Evolutionary conservation across 2,113 vertebrate genomes (phyloP).

Genomic region (Serinus canaria): DNA sequence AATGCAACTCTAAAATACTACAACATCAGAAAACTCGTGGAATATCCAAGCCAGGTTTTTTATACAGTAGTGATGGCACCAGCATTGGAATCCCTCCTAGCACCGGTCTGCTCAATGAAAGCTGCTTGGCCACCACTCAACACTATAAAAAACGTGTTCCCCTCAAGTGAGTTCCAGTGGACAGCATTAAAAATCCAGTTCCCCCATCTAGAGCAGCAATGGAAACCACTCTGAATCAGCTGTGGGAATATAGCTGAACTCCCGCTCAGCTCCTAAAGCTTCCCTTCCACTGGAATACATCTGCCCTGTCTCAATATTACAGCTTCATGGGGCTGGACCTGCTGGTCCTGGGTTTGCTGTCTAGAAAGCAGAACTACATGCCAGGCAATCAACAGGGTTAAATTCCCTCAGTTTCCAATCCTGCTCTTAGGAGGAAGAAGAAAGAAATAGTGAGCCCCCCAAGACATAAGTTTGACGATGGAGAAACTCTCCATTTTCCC

Average conservation of each 20-base stretch:
- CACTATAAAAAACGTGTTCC: rapidly evolving
- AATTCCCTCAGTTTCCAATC: background rate
- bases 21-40: background rate
- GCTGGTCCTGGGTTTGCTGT: background rate
- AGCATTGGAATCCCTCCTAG: background rate
- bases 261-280: background rate
- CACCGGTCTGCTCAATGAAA: background rate
- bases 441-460: background rate
- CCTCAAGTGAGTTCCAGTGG: background rate
- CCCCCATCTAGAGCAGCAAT: background rate
- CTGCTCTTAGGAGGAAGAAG: background rate
- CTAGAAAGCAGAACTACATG: background rate
- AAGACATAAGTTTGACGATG: rapidly evolving
- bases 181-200: background rate
- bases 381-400: rapidly evolving
- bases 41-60: background rate
- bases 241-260: background rate
- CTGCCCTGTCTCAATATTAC: background rate
- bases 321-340: background rate
- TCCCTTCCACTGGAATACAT: background rate
- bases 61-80: background rate
- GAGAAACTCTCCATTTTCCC: background rate
- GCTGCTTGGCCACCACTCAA: background rate
- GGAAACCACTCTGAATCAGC: background rate
- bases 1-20: background rate